Base-by-base conservation (phyloP, 2,797 vertebrate genomes). In the Rousettus madagascariensis region DNA sequence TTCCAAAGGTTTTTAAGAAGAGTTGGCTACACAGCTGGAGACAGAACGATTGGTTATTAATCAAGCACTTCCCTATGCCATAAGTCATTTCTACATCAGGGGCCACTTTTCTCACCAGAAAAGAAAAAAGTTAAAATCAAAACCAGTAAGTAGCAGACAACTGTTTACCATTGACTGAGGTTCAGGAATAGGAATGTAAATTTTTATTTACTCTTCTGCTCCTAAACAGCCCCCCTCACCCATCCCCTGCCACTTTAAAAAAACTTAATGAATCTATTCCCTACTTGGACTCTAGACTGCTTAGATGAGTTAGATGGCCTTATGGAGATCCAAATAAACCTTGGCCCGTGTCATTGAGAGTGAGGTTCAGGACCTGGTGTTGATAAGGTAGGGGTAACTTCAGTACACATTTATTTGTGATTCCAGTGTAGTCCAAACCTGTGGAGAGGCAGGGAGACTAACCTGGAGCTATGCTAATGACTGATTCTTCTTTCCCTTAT, bases 71-170 rank as follows among this genome's bases (percentile, higher is more conserved):
- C 72, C 33, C 51, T 57, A 38, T 79, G 63, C 82, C 55, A 49
- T 53, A 86, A 90, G 66, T 91, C 15, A 91, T 72, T 95, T 91
- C n/a, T 86, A 46, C 46, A 82, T 63, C 66, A 41, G 57, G 86
- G 68, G n/a, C 68, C 24, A 79, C 7, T 91, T 95, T 95, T 92
- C 36, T 74, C 38, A 83, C 46, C 12, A 66, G 79, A 65, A 91
- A 91, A 74, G 43, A 53, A 90, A 85, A 63, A 65, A 61, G 33
- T 82, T 84, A 94, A 93, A 93, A 93, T 80, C 65, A 69, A 90
- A 17, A 43, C 36, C 20, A 43, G 1, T 9, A 75, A 80, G 46
- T 41, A 75, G 15, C 11, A 69, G 28, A 12, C 66, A 91, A 63
- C 53, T 80, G 22, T 38, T 74, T 74, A 78, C 15, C 15, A 51